Base-by-base conservation (phyloP, 2,113 vertebrate species). In the Antidorcas marsupialis region DNA sequence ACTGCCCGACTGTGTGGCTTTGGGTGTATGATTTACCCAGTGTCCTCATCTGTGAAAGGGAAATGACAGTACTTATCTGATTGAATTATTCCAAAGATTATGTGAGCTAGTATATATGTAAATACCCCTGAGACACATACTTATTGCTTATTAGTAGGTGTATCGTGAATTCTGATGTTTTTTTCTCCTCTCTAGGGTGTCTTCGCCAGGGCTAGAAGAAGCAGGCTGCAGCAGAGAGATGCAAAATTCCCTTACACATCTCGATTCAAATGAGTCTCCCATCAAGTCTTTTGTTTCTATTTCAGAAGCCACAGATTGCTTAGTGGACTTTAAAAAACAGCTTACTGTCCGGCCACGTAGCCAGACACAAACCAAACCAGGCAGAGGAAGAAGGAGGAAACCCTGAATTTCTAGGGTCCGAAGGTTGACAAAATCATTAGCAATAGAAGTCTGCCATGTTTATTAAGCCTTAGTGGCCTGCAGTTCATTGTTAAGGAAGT, bases 281-380 rank as follows among this genome's bases (percentile, higher is more conserved):
- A 99, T 98, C 33, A 99, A 98, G 88, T 98, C 99, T 12, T 97
- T 99, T 89, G 95, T 99, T 92, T 98, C 99, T n/a, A 98, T 99
- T 97, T 99, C 99, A 0, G 99, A 99, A 98, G 99, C 98, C 94
- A 97, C 96, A 4, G 99, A 98, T 95, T 98, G 99, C 78, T 98
- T 99, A 71, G 98, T 99, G 62, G 99, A 99, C 98, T 99, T 98
- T 62, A 99, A 98, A 82, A 99, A 98, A 0, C 98, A 95, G 4
- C 30, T 90, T 60, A 96, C 96, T 23, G 55, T 97, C 94, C 98
- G 11, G 93, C 96, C 93, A 4, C 87, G 94, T 97, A 97, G 95
- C 89, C 98, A 91, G 98, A 96, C 97, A 71, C 98, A 93, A 87
- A 98, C 96, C 98, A 99, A 97, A 96, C 97, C 98, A 95, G 97